Evolutionary conservation across 2,888 invertebrate species (phyloP).

Genomic region (Eudasyphora cyanicolor): DNA sequence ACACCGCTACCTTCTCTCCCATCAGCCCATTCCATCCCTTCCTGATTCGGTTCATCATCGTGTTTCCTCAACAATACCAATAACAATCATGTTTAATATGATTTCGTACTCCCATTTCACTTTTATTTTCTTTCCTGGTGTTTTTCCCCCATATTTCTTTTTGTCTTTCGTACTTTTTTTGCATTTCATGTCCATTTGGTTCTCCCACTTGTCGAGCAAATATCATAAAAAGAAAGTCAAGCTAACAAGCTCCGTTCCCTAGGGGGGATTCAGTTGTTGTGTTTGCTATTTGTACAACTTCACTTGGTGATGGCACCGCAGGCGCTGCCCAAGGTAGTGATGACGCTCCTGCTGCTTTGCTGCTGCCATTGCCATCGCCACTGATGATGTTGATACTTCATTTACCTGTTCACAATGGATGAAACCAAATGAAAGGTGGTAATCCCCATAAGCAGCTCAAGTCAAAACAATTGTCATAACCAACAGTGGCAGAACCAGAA

Average conservation of each 20-base stretch:
- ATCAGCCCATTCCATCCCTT: background rate
- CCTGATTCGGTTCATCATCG: background rate
- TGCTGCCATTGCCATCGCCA: background rate
- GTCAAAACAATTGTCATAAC: slow-evolving; percentile 61
- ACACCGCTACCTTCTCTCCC: background rate
- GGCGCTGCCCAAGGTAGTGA: background rate
- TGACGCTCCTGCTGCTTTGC: slow-evolving; percentile 5
- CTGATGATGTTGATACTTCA: slow-evolving; percentile 28
- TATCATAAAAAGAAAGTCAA: slow-evolving; percentile 22
- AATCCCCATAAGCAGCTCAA: slow-evolving; percentile 56
- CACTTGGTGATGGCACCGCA: slow-evolving; percentile 6
- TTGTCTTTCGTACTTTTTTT: background rate
- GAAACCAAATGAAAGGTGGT: slow-evolving; percentile 42
- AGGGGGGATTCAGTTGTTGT: background rate
- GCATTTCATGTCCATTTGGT: slow-evolving; percentile 14
- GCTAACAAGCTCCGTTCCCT: slow-evolving; percentile 30
- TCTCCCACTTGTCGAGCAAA: background rate
- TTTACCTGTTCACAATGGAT: slow-evolving; percentile 25
- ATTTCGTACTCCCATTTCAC: slow-evolving; percentile 26
- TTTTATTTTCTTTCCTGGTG: background rate
- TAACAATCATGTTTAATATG: slow-evolving; percentile 42
- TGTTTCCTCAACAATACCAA: slow-evolving; percentile 13
- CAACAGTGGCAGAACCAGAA: background rate
- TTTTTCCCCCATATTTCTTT: background rate
- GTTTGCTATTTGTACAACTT: slow-evolving; percentile 19